Evolutionary conservation across 2,888 invertebrate species (phyloP).

Genomic region (Rotaria socialis): DNA sequence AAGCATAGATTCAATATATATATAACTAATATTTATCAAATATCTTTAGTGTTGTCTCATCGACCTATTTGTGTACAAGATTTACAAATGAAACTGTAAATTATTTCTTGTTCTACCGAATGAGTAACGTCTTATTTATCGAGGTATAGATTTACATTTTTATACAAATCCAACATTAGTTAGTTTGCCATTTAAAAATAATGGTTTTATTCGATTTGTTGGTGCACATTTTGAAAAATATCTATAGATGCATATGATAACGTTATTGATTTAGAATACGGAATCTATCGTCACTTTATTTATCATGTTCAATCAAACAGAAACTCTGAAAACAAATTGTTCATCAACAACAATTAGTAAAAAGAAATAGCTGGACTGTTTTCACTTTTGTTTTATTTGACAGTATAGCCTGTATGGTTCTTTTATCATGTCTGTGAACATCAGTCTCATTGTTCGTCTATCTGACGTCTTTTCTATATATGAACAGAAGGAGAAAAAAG

Average conservation of each 20-base stretch:
- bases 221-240: too few species aligned
- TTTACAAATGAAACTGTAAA: neutral
- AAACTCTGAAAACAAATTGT: neutral
- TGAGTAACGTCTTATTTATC: too few species aligned
- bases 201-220: too few species aligned
- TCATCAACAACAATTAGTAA: neutral
- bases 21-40: neutral
- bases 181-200: too few species aligned
- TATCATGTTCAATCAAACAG: neutral
- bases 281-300: neutral
- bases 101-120: too few species aligned
- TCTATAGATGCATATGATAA: too few species aligned
- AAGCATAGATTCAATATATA: neutral
- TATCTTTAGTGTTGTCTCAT: neutral
- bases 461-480: neutral
- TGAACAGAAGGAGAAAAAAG: neutral
- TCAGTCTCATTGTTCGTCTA: neutral
- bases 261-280: too few species aligned
- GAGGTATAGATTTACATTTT: too few species aligned
- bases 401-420: neutral
- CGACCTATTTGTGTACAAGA: neutral
- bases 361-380: neutral
- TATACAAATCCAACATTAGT: too few species aligned
- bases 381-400: too few species aligned
- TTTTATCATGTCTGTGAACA: neutral